A percentile compares a stretch with the other conserved stretches of the same genome.
phyloP scores from a whole-genome alignment of 2,113 vertebrate genomes.

The Antigone vipio region DNA sequence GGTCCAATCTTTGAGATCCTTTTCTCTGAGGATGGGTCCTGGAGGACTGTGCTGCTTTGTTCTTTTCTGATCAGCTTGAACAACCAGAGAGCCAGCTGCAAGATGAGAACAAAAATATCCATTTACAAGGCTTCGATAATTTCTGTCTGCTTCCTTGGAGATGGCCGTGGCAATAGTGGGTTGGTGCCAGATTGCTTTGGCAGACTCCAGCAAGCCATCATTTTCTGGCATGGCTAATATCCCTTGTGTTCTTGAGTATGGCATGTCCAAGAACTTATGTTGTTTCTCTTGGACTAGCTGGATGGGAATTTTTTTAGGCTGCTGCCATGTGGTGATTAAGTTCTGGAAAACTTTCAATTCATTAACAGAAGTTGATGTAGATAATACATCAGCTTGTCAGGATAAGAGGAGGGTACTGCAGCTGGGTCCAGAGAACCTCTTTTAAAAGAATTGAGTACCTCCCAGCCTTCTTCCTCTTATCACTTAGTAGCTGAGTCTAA shows the following conservation, averaged over 20 bases:
- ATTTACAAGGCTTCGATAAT: not conserved
- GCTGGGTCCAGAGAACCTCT: not conserved
- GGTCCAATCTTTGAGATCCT: not conserved
- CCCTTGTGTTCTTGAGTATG: not conserved
- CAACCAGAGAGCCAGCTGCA: not conserved
- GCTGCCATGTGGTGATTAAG: not conserved
- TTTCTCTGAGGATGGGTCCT: not conserved
- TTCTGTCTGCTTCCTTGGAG: conserved; percentile 27
- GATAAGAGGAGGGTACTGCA: not conserved
- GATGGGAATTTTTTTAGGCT: not conserved
- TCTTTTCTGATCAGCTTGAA: not conserved
- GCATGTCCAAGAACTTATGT: not conserved
- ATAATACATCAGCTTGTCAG: not conserved
- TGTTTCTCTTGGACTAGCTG: not conserved
- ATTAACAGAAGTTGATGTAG: not conserved
- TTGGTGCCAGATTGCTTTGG: conserved; percentile 17
- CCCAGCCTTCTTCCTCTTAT: not conserved
- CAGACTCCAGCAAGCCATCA: not conserved
- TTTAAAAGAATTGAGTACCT: not conserved
- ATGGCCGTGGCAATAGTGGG: not conserved
- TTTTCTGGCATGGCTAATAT: conserved; percentile 4
- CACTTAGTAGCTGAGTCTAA: not conserved
- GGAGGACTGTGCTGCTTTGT: not conserved
- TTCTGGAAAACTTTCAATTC: conserved; percentile 23
- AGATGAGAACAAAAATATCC: not conserved